A percentile compares a stretch with the other conserved stretches of the same genome.
Evolutionary conservation across 2,797 vertebrate species (phyloP).

Genomic region (Limnodromus scolopaceus): DNA sequence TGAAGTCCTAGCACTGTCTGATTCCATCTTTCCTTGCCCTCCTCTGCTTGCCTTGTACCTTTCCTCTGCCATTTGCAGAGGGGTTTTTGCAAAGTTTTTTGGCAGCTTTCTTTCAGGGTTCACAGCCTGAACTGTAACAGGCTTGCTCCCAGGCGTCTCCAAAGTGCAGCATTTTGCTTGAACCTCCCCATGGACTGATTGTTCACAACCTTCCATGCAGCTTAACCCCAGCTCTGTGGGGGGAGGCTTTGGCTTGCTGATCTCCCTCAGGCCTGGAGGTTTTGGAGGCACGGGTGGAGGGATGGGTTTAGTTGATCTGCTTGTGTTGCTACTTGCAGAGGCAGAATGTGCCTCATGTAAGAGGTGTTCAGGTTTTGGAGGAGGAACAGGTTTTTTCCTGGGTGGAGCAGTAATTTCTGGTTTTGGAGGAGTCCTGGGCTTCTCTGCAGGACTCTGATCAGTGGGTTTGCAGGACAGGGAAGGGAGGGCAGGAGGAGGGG

Average conservation of each 20-base stretch:
- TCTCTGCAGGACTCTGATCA: conserved; percentile 70
- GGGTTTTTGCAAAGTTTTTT: conserved; percentile 34
- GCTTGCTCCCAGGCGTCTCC: not conserved
- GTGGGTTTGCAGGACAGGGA: conserved; percentile 73
- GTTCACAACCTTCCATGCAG: not conserved
- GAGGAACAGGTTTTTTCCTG: conserved; percentile 71
- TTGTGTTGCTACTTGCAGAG: conserved; percentile 14
- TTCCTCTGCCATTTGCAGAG: conserved; percentile 65
- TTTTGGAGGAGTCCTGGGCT: conserved; percentile 81
- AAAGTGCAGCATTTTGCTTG: not conserved
- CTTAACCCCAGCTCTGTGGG: not conserved
- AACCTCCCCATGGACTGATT: not conserved
- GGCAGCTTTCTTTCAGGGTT: not conserved
- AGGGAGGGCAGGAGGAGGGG: conserved; percentile 36
- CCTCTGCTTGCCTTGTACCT: conserved; percentile 52
- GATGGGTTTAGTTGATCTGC: conserved; percentile 19
- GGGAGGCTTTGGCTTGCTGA: not conserved
- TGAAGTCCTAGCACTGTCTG: not conserved
- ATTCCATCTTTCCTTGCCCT: conserved; percentile 53
- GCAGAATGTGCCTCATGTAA: not conserved
- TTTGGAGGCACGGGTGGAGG: conserved; percentile 56
- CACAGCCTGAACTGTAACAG: not conserved
- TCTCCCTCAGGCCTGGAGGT: conserved; percentile 25
- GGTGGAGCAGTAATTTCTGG: conserved; percentile 74
- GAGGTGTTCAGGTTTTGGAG: conserved; percentile 72